Base-by-base conservation (phyloP, 2,113 vertebrate species). In the Cyphomyrus discorhynchus region DNA sequence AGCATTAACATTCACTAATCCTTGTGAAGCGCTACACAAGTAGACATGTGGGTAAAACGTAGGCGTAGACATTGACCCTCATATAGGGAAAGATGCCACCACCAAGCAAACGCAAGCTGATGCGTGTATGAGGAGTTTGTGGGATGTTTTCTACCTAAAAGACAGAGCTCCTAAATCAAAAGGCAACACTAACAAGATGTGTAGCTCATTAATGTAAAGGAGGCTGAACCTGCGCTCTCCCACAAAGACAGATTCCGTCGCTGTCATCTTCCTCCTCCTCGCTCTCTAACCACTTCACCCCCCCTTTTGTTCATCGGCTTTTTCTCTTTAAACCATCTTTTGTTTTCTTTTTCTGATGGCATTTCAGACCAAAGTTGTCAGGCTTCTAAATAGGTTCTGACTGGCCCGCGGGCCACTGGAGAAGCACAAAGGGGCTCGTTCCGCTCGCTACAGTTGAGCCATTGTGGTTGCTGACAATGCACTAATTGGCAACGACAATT, bases 401-500 rank as follows among this genome's bases (percentile, higher is more conserved):
- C 97, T 97, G 97, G 96, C 96, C 96, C 96, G 97, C 95, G 94
- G 97, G 96, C 97, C 96, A 97, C 94, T 98, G 97, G 97, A 97
- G 97, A 97, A 94, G 95, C 96, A 98, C 96, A 98, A 98, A 99
- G 96, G 95, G 39, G 90, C 94, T 94, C 93, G 91, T 96, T 96
- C 96, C 95, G 94, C 95, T 95, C 96, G 97, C 97, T 97, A 97
- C 97, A 95, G 96, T 96, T 96, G 95, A 95, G 95, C 97, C 96
- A 98, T 99, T 99, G 97, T 98, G 95, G 94, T 91, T 91, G 94
- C 95, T 92, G 94, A 97, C 96, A 97, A 98, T 96, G 96, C 96
- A 95, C 97, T 99, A 98, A 99, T 99, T 98, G 98, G 97, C 92
- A 92, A 95, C 95, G 98, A 98, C 97, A 97, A 97, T 97, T 93